Evolutionary conservation across 1,140 invertebrate species (phyloP).

Genomic region (Subanguina moxae): DNA sequence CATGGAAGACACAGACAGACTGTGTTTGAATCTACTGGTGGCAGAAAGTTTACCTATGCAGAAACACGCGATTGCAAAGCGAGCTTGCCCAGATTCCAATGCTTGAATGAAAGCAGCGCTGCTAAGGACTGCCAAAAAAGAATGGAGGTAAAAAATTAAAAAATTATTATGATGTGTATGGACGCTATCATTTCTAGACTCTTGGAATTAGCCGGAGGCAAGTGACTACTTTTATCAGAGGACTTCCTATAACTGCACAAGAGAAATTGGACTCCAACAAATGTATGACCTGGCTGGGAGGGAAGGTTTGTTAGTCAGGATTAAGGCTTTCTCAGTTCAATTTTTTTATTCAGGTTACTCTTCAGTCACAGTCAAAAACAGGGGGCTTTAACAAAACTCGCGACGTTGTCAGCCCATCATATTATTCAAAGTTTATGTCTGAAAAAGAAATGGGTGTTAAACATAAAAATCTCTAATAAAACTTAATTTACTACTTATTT

Average conservation of each 20-base stretch:
- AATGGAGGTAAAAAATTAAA: no score
- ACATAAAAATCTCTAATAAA: no score
- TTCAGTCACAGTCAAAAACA: slow-evolving; percentile 33
- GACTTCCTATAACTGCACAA: slow-evolving; percentile 29
- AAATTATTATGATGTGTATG: no score
- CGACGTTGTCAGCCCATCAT: slow-evolving; percentile 31
- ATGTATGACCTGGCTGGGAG: slow-evolving; percentile 39
- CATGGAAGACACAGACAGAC: slow-evolving; percentile 17
- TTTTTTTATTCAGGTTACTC: slow-evolving; percentile 22
- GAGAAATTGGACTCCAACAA: slow-evolving; percentile 36
- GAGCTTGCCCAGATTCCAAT: slow-evolving; percentile 29
- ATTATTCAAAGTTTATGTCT: slow-evolving; percentile 31
- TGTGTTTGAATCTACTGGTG: slow-evolving; percentile 20
- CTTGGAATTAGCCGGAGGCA: slow-evolving; percentile 24
- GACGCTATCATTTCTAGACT: slow-evolving; percentile 7
- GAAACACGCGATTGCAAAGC: slow-evolving; percentile 19
- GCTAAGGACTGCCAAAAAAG: slow-evolving; percentile 12
- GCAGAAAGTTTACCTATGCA: slow-evolving; percentile 26
- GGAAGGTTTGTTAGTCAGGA: slow-evolving; percentile 13
- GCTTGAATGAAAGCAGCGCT: slow-evolving; percentile 17
- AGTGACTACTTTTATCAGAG: slow-evolving; percentile 24
- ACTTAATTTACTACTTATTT: no score
- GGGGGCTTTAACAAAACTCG: slow-evolving; percentile 32
- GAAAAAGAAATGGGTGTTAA: neutral
- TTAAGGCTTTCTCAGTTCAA: neutral